Percentiles rank a stretch among this genome's conserved stretches.
phyloP scores from a whole-genome alignment of 1,140 invertebrate species.

The Lucilia cuprina region DNA sequence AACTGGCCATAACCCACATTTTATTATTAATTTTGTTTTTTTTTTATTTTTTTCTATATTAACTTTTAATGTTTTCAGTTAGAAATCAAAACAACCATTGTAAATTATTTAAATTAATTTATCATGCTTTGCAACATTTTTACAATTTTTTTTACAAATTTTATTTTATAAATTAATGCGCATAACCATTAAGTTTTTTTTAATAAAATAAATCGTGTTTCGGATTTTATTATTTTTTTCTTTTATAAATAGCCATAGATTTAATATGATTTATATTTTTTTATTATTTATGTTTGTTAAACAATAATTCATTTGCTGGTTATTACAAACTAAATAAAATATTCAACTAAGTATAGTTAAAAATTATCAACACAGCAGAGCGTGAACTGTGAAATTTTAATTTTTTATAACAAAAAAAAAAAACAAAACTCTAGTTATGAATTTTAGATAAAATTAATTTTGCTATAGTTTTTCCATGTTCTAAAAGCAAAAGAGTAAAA shows the following conservation, averaged over 20 bases:
- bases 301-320: not conserved
- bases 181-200: not conserved
- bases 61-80: conserved; percentile 6
- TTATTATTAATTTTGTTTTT: conserved; percentile 8
- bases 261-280: not conserved
- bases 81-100: conserved; percentile 17
- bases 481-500: not conserved
- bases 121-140: conserved; percentile 18
- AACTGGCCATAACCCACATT: conserved; percentile 24
- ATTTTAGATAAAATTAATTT: not conserved
- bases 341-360: not conserved
- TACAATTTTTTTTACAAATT: not conserved
- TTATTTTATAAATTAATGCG: not conserved
- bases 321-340: not conserved
- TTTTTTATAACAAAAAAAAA: not conserved
- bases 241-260: not conserved
- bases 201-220: conserved; percentile 21
- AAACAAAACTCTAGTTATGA: no score
- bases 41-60: not conserved
- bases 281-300: not conserved
- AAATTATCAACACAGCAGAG: conserved; percentile 18
- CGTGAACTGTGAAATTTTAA: conserved; percentile 28
- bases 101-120: conserved; percentile 29
- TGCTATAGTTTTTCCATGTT: not conserved
- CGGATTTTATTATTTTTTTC: not conserved